Percentiles rank a stretch among this genome's conserved stretches.
These are phyloP conservation scores for Euborellia annulipes DNA, from an alignment of 1,140 invertebrate species.

Conservation along the genomic window DNA sequence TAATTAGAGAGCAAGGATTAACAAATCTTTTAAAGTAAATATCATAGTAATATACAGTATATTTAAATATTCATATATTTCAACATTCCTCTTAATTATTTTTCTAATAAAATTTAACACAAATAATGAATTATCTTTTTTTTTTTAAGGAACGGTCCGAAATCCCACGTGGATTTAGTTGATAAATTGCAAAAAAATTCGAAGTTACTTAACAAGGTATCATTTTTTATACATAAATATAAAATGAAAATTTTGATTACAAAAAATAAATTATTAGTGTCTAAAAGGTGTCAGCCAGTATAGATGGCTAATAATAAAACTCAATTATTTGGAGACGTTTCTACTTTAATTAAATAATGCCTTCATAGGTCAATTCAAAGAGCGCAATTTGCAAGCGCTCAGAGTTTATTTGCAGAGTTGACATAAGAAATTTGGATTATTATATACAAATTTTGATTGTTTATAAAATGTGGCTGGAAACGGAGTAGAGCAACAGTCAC, in stretches of 20 bases:
- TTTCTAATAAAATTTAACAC: neutral
- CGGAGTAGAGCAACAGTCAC: too few relatives aligned
- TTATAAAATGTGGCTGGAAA: too few relatives aligned
- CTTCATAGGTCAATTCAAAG: too few relatives aligned
- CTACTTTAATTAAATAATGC: too few relatives aligned
- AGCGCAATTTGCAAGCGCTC: too few relatives aligned
- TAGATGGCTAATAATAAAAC: too few relatives aligned
- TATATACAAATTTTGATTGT: too few relatives aligned
- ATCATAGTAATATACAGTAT: constrained; percentile 1
- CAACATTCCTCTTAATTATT: constrained; percentile 1
- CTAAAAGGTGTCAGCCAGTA: too few relatives aligned
- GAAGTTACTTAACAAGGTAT: constrained; percentile 42
- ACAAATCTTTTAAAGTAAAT: constrained; percentile 48
- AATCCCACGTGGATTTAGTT: constrained; percentile 47
- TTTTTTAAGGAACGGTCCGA: constrained; percentile 43
- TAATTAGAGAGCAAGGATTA: constrained; percentile 47
- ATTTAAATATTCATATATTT: neutral
- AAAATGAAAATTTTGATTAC: neutral
- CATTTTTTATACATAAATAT: constrained; percentile 1
- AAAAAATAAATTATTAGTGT: too few relatives aligned
- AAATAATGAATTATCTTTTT: constrained; percentile 13
- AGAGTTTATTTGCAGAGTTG: too few relatives aligned
- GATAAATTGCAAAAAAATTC: constrained; percentile 52
- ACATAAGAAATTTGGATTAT: too few relatives aligned
- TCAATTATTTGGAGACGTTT: too few relatives aligned